Evolutionary conservation across 1,140 invertebrate species (phyloP).

Genomic region (Hirudo medicinalis): DNA sequence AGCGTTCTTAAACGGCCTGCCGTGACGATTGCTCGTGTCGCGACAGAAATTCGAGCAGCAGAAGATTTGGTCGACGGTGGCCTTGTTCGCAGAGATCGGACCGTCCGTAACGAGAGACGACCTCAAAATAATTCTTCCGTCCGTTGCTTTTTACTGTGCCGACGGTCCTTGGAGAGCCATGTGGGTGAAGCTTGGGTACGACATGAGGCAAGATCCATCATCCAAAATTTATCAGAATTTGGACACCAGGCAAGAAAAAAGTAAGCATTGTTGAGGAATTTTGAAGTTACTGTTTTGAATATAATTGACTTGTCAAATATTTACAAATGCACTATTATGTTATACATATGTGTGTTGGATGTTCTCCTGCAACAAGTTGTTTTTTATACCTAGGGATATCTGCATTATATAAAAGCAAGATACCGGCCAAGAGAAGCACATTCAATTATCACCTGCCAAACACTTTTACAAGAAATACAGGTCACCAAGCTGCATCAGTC

Average conservation of each 20-base stretch:
- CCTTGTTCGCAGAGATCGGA: conserved; percentile 50
- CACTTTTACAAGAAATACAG: conserved; percentile 14
- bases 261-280: conserved; percentile 24
- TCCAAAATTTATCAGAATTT: conserved; percentile 69
- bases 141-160: conserved; percentile 65
- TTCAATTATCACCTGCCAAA: conserved; percentile 25
- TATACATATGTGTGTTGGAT: too few relatives aligned
- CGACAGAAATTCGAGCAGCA: conserved; percentile 52
- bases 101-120: conserved; percentile 1
- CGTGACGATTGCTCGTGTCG: conserved; percentile 33
- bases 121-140: conserved; percentile 51
- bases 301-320: too few relatives aligned
- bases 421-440: conserved; percentile 24
- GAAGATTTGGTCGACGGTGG: conserved; percentile 71
- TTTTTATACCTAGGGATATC: neutral
- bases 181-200: conserved; percentile 72
- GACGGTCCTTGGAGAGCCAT: conserved; percentile 74
- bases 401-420: conserved; percentile 6
- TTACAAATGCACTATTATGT: too few relatives aligned
- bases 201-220: conserved; percentile 63
- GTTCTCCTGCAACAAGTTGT: too few relatives aligned
- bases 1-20: neutral
- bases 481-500: conserved; percentile 4
- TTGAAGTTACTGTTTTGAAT: too few relatives aligned
- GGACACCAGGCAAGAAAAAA: conserved; percentile 63